Evolutionary conservation across 1,140 invertebrate species (phyloP).

Genomic region (Pseudomyrmex cubaensis): DNA sequence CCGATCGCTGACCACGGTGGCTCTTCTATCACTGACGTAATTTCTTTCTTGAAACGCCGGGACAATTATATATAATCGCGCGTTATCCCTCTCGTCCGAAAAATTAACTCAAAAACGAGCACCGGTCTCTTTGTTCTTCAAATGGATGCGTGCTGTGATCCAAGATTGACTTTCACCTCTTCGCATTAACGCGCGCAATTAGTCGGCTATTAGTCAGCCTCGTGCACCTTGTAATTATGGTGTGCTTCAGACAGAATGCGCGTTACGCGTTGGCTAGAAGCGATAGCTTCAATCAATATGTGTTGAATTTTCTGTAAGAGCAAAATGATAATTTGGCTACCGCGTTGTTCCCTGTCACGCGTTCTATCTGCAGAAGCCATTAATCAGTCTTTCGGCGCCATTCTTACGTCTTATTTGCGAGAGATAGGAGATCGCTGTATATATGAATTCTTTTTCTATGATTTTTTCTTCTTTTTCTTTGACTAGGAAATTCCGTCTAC

Average conservation of each 20-base stretch:
- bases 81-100: neutral
- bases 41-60: neutral
- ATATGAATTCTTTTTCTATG: neutral
- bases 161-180: neutral
- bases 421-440: neutral
- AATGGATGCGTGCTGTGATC: no score
- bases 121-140: no score
- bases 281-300: no score
- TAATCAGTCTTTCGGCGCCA: constrained; percentile 23
- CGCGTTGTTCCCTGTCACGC: no score
- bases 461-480: neutral
- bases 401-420: neutral
- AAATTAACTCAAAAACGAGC: constrained; percentile 11
- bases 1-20: neutral
- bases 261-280: no score
- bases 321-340: no score
- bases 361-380: no score
- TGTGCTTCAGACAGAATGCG: no score
- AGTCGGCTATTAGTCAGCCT: constrained; percentile 21
- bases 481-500: neutral
- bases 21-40: neutral
- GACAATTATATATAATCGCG: constrained; percentile 30
- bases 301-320: no score
- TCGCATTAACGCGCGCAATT: constrained; percentile 7
- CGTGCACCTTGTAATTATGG: constrained; percentile 3